Evolutionary conservation across 2,888 invertebrate species (phyloP), one percentile per base, ranked within the genome.

Genomic region (Melitaea athalia): DNA sequence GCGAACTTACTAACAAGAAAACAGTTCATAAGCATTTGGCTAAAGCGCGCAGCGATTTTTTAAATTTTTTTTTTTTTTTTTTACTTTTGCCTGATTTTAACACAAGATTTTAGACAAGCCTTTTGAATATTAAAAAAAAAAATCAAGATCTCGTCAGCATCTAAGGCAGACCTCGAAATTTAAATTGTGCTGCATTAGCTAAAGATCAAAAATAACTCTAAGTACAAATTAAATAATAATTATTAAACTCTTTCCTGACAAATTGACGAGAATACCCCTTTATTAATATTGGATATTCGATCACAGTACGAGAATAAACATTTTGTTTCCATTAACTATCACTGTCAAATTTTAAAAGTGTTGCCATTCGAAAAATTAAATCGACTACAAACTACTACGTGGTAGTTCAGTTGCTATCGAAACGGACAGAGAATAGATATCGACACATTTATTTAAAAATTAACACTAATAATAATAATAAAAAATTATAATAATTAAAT

Each of bases 371-470:
- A 74, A 78, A 70, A 71, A 77, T 70, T 59, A 12, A 33, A 72
- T 76, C 74, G 68, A 78, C 77, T 75, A 77, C n/a, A 33, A 72
- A 76, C 74, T 68, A 78, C 77, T 75, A 77, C 73, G 74, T 73
- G 72, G 76, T 55, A 55, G 53, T 33, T 78, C 77, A 83, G 84
- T 38, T 38, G 38, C 38, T 38, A 85, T 83, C 84, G 86, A 86
- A 83, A 83, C 79, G 79, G 79, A 78, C 82, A 79, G 79, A 79
- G 31, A 82, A 83, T 81, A 83, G 80, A 83, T 85, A 89, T 42
- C 89, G 89, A 91, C 89, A 89, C 89, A 86, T 85, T 85, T 84
- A 81, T 85, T 84, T 80, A 85, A 86, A 86, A 88, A 87, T 84
- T 87, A 87, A 86, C 82, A 83, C 86, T 89, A 87, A 75, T n/a